These are phyloP conservation scores for Papilio aristodemus DNA, from an alignment of 1,140 invertebrate species.

Conservation along the genomic window DNA sequence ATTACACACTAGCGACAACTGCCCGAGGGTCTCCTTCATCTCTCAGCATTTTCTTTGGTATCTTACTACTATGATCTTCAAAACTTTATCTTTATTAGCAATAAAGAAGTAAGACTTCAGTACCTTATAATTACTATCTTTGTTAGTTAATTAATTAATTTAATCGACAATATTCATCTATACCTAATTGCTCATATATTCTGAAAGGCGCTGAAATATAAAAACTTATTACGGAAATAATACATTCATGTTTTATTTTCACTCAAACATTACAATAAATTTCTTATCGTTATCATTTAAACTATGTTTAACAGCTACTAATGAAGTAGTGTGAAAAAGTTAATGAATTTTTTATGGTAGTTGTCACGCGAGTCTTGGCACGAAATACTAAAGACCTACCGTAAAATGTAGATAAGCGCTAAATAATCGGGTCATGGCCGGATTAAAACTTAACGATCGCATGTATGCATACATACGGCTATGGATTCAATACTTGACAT, in stretches of 20 bases:
- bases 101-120: neutral
- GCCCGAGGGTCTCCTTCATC: constrained; percentile 36
- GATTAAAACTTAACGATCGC: constrained; percentile 35
- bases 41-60: constrained; percentile 8
- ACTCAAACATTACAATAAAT: neutral
- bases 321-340: constrained; percentile 27
- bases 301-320: constrained; percentile 2
- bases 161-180: neutral
- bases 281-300: neutral
- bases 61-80: neutral
- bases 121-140: no score
- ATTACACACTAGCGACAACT: constrained; percentile 46
- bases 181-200: neutral
- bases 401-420: constrained; percentile 43
- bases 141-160: neutral
- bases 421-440: constrained; percentile 46
- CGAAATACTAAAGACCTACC: constrained; percentile 43
- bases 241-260: neutral
- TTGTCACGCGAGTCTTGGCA: constrained; percentile 38
- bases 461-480: constrained; percentile 20
- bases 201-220: neutral
- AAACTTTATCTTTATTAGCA: neutral
- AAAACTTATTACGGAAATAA: neutral
- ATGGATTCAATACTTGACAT: constrained; percentile 10
- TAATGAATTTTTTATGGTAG: constrained; percentile 30